phyloP scores from a whole-genome alignment of 2,113 vertebrate genomes.

The Cariama cristata region DNA sequence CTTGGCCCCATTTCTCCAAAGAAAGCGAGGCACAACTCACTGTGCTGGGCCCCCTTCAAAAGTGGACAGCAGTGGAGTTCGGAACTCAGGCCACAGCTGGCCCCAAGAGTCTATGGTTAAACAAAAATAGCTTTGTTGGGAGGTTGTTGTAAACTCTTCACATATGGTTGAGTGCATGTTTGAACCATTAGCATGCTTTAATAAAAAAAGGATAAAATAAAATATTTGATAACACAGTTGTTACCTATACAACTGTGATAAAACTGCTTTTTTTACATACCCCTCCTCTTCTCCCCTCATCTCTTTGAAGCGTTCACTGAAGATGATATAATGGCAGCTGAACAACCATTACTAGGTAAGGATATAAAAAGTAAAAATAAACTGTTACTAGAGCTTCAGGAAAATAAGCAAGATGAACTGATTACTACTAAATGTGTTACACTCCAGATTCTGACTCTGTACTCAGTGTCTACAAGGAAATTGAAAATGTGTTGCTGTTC shows the following conservation, averaged over 20 bases:
- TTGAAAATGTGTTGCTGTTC: conserved; percentile 11
- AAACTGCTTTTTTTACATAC: neutral
- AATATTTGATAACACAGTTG: neutral
- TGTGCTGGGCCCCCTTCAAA: accelerated
- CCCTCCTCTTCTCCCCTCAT: neutral
- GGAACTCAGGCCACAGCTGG: neutral
- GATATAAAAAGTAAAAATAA: neutral
- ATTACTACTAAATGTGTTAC: neutral
- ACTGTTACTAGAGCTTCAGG: neutral
- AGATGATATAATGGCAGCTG: neutral
- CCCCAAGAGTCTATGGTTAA: neutral
- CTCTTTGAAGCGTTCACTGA: neutral
- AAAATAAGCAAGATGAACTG: conserved; percentile 7
- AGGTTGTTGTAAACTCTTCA: neutral
- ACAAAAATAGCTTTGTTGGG: neutral
- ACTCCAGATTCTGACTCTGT: neutral
- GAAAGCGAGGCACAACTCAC: neutral
- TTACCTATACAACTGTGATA: neutral
- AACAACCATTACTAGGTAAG: neutral
- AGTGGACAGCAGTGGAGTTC: neutral
- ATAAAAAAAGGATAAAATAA: neutral
- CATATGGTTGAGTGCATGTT: neutral
- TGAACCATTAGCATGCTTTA: neutral
- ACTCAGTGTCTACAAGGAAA: neutral
- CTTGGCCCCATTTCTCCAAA: neutral